Percentiles rank a stretch among this genome's conserved stretches.
These are phyloP conservation scores for Orius laevigatus DNA, from an alignment of 1,140 invertebrate genomes.

Conservation along the genomic window DNA sequence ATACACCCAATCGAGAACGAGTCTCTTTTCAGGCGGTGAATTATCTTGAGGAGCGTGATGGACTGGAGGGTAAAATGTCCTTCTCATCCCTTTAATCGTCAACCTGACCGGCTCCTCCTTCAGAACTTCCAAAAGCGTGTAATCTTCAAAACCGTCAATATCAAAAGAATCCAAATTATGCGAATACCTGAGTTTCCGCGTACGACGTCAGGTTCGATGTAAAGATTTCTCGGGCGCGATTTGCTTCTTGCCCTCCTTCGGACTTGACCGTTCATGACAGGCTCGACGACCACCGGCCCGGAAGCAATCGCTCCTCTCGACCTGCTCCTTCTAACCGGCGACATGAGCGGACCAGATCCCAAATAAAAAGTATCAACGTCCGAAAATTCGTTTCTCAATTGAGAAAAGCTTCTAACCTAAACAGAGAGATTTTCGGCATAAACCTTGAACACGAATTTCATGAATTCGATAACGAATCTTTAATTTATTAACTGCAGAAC, in stretches of 20 bases:
- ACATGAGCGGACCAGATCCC: conserved; percentile 40
- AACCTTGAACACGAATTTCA: too few species aligned
- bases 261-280: conserved; percentile 3
- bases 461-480: conserved; percentile 13
- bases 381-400: conserved; percentile 76
- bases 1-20: conserved; percentile 87
- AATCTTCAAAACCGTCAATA: conserved; percentile 38
- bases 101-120: conserved; percentile 69
- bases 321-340: conserved; percentile 48
- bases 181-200: conserved; percentile 31
- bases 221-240: conserved; percentile 57
- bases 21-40: conserved; percentile 66
- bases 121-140: conserved; percentile 62
- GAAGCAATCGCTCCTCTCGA: conserved; percentile 34
- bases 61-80: conserved; percentile 75
- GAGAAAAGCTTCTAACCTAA: conserved; percentile 78
- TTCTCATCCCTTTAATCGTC: conserved; percentile 63
- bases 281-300: conserved; percentile 17
- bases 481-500: background rate
- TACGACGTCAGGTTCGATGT: conserved; percentile 57
- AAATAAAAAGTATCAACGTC: conserved; percentile 83
- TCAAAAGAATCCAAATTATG: background rate
- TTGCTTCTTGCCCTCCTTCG: conserved; percentile 49
- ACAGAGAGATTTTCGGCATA: too few species aligned
- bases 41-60: conserved; percentile 65